Evolutionary conservation across 2,888 invertebrate genomes (phyloP).

Genomic region (Aethes cnicana): DNA sequence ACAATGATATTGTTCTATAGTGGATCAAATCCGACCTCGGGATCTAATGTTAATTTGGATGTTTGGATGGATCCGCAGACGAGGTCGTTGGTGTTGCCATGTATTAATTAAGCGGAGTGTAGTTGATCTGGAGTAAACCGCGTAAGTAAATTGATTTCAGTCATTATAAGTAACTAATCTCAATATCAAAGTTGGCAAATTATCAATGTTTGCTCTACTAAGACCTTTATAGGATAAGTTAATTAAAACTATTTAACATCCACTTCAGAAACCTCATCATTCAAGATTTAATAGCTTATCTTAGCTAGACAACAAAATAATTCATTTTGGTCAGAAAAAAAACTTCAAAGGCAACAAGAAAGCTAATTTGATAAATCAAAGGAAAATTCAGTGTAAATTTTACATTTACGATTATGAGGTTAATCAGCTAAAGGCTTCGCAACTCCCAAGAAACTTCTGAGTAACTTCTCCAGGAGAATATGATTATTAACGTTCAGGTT

Average conservation of each 20-base stretch:
- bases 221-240: too few species aligned
- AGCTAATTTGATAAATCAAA: conserved; percentile 35
- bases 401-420: conserved; percentile 46
- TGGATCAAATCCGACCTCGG: conserved; percentile 67
- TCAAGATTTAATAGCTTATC: too few species aligned
- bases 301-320: too few species aligned
- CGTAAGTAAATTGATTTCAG: conserved; percentile 44
- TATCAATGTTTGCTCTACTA: conserved; percentile 36
- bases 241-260: too few species aligned
- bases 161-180: conserved; percentile 44
- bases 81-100: conserved; percentile 56
- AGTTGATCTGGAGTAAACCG: conserved; percentile 48
- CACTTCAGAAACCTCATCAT: too few species aligned
- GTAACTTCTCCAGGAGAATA: conserved; percentile 40
- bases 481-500: conserved; percentile 27
- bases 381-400: conserved; percentile 40
- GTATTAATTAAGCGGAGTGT: conserved; percentile 60
- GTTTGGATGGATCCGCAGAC: conserved; percentile 62
- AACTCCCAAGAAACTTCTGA: conserved; percentile 45
- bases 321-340: too few species aligned
- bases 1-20: conserved; percentile 74
- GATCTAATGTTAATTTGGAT: conserved; percentile 71
- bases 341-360: conserved; percentile 2
- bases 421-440: conserved; percentile 50
- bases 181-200: conserved; percentile 41